A percentile compares a stretch with the other conserved stretches of the same genome.
phyloP scores from a whole-genome alignment of 1,140 invertebrate genomes.

The Cydia splendana region DNA sequence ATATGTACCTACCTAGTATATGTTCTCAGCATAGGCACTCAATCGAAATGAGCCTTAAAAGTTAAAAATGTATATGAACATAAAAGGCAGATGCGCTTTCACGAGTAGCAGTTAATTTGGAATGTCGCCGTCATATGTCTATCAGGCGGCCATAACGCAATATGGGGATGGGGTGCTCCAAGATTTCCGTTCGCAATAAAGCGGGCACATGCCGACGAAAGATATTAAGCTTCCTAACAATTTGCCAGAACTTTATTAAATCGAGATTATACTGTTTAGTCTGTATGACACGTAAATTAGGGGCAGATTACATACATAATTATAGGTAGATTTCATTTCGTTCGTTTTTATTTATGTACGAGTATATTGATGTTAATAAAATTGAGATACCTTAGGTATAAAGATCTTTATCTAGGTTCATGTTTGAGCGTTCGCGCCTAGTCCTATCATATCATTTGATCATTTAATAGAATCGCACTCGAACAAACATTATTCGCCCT shows the following conservation, averaged over 20 bases:
- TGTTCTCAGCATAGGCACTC: not conserved
- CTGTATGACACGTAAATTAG: constrained; percentile 30
- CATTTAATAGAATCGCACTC: constrained; percentile 21
- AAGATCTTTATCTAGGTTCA: not conserved
- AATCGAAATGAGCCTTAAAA: not conserved
- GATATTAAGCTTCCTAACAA: constrained; percentile 57
- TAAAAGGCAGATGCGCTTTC: constrained; percentile 29
- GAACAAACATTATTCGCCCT: constrained; percentile 17
- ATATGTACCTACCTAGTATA: no score
- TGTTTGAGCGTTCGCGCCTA: constrained; percentile 1
- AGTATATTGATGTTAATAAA: not conserved
- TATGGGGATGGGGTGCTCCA: constrained; percentile 46
- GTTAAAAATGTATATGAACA: not conserved
- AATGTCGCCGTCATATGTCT: constrained; percentile 58
- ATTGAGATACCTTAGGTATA: not conserved
- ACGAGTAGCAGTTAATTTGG: constrained; percentile 50
- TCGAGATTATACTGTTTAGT: constrained; percentile 42
- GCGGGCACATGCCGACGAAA: constrained; percentile 56
- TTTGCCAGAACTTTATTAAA: constrained; percentile 51
- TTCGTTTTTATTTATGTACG: not conserved
- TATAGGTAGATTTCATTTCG: not conserved
- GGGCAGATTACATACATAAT: constrained; percentile 5
- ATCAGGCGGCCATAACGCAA: constrained; percentile 54
- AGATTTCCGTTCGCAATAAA: constrained; percentile 69
- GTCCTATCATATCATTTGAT: constrained; percentile 13